Evolutionary conservation across 2,113 vertebrate species (phyloP), one percentile per base, ranked within the genome.

Genomic region (Dunckerocampus dactyliophorus): DNA sequence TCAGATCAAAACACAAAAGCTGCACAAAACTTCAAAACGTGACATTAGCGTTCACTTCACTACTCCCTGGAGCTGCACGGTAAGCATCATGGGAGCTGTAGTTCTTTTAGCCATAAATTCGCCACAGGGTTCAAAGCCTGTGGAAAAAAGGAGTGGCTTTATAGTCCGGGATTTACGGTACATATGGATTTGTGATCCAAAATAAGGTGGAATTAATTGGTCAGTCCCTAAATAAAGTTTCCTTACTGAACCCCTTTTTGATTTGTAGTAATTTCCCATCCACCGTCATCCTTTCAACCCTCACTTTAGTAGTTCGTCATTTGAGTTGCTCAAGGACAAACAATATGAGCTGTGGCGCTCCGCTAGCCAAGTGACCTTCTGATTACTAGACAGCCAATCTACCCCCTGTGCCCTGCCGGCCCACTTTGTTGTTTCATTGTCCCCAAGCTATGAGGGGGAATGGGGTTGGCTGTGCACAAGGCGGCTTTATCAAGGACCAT

Each of bases 381-480:
- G 54, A 56, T 42, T 56, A 56, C n/a, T 13, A 42, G 34, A 42
- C 54, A 56, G 34, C 19, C 54, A 42, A 56, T 54, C 54, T 56
- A 56, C 34, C 54, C 54, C 31, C 31, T 34, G 34, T 42, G 54
- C 19, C 54, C 34, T 21, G 37, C 54, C 19, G 19, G 54, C 19
- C 54, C 54, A 43, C 10, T 48, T 6, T 53, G n/a, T 63, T 63
- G n/a, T 53, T 49, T 20, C 24, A 37, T 8, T 19, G 39, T 46
- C 20, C 43, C 57, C 43, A n/a, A 28, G 43, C 57, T 47, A 20
- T 20, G 52, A 50, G 31, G 31, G 47, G 47, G 16, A 47, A 20
- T 6, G 52, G 31, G 17, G 28, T 55, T 55, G 34, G 28, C 16
- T 8, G 8, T 34, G 51, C n/a, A 19, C 53, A 39, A 39, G n/a